These are phyloP conservation scores for Amorpha juglandis DNA, from an alignment of 2,888 invertebrate species.

Conservation along the genomic window DNA sequence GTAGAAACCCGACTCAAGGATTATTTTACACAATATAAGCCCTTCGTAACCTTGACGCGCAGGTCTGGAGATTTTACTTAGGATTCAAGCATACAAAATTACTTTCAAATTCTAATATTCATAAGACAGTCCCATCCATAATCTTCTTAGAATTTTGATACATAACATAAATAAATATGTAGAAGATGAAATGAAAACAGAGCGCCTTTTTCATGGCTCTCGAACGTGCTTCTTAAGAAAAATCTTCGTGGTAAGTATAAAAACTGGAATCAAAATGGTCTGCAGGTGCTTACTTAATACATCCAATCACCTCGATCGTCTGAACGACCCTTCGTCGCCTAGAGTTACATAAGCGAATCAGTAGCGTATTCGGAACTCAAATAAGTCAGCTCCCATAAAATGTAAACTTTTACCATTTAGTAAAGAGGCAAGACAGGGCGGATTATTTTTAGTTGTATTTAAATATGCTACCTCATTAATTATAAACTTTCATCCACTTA, in stretches of 20 bases:
- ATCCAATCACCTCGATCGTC: conserved; percentile 28
- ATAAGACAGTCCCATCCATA: background rate
- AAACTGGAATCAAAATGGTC: conserved; percentile 25
- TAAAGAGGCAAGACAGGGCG: background rate
- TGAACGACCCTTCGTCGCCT: background rate
- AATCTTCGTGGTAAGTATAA: conserved; percentile 10
- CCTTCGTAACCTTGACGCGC: too few relatives aligned
- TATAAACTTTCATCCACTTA: too few relatives aligned
- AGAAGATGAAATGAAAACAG: conserved; percentile 28
- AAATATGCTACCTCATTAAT: too few relatives aligned
- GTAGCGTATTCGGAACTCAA: background rate
- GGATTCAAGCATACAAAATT: background rate
- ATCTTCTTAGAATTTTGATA: background rate
- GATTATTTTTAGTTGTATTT: background rate
- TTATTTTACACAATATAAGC: too few relatives aligned
- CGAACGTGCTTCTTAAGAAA: conserved; percentile 27
- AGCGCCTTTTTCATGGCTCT: conserved; percentile 16
- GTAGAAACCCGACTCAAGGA: too few relatives aligned
- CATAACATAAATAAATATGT: background rate
- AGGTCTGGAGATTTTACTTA: too few relatives aligned
- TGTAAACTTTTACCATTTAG: background rate
- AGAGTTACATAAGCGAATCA: conserved; percentile 12
- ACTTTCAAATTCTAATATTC: conserved; percentile 9
- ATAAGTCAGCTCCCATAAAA: background rate
- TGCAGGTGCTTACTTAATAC: conserved; percentile 23